Evolutionary conservation across 2,888 invertebrate species (phyloP), one percentile per base, ranked within the genome.

Genomic region (Crioceris asparagi): DNA sequence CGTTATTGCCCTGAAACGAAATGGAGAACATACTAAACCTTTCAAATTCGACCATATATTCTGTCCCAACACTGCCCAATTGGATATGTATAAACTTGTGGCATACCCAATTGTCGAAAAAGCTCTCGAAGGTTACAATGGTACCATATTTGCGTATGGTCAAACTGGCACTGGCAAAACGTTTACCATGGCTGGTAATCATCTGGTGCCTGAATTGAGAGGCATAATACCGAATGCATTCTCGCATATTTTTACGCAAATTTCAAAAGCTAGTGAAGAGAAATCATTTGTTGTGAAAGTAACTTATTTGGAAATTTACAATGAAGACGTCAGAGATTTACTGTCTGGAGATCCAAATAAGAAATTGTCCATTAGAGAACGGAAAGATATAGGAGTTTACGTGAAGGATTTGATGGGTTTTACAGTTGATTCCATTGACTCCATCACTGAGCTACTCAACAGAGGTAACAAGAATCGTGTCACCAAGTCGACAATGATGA

Each of bases 221-320:
- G 98, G 98, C 29, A 93, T 99, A 52, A 97, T 97, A 54, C 97
- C 97, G 0, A 97, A 98, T 67, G 93, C 94, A 0, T 99, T 98
- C 68, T 96, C 96, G 0, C 98, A 98, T 55, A 91, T 99, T 50
- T 98, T 98, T 68, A 92, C 92, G 17, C 90, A 92, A 55, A 98
- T 98, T 50, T 90, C 97, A 0, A 87, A 91, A 59, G 90, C 93
- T 1, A 92, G 88, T 84, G 64, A 59, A 37, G 62, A 64, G 46
- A 59, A 60, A 36, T 61, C 61, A 55, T 98, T 98, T 66, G 71
- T 97, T 35, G 97, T 98, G 4, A 80, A 96, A 50, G 96, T 96
- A 4, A 94, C 97, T 0, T 98, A 97, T 62, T 71, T 98, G 64
- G 97, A 99, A 71, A 97, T 99, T 45, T 98, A 98, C 67, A 98